These are phyloP conservation scores for Proisotoma minuta DNA, from an alignment of 2,888 invertebrate genomes.

Conservation along the genomic window DNA sequence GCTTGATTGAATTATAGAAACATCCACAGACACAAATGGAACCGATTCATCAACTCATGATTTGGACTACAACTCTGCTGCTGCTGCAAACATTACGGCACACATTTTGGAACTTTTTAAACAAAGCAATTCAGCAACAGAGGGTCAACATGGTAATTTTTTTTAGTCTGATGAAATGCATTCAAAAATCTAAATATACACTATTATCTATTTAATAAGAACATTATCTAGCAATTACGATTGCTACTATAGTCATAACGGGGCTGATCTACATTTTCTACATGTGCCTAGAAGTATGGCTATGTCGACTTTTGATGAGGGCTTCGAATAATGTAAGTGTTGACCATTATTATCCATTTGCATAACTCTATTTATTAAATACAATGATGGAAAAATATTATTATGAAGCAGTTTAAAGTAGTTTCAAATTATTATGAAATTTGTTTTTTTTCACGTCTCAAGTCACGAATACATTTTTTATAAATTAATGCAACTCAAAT, in stretches of 20 bases:
- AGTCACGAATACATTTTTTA: too few species aligned
- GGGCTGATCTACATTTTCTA: conserved; percentile 24
- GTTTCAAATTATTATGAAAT: too few species aligned
- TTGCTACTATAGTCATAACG: conserved; percentile 28
- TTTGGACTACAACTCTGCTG: neutral
- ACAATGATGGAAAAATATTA: too few species aligned
- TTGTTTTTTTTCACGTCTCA: too few species aligned
- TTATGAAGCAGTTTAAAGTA: too few species aligned
- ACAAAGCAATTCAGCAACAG: neutral
- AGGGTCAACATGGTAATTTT: conserved; percentile 2
- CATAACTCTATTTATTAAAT: too few species aligned
- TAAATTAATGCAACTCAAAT: too few species aligned
- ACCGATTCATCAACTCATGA: neutral
- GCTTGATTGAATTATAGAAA: neutral
- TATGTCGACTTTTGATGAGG: conserved; percentile 25
- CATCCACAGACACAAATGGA: neutral
- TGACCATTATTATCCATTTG: neutral
- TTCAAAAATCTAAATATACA: neutral
- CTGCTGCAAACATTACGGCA: neutral
- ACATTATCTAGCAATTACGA: conserved; percentile 19
- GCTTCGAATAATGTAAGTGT: conserved; percentile 33
- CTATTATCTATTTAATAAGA: neutral
- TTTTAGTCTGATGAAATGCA: neutral
- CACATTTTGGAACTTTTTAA: conserved; percentile 1
- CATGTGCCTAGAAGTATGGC: conserved; percentile 31